Evolutionary conservation across 2,113 vertebrate genomes (phyloP), one percentile per base, ranked within the genome.

Genomic region (Arenaria interpres): DNA sequence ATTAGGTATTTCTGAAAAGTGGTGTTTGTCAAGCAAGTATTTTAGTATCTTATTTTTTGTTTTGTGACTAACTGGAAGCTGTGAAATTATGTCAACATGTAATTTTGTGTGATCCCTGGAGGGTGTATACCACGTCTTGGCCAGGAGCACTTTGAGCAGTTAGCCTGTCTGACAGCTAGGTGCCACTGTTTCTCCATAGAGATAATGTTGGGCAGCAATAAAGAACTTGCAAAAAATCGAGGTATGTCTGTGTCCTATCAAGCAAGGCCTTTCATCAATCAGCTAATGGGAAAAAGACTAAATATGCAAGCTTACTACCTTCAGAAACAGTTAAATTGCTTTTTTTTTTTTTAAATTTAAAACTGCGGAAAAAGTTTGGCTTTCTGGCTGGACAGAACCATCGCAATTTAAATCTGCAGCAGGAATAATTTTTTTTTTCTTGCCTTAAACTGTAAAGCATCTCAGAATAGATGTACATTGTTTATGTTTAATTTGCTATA

Each of bases 101-200:
- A 35, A 2, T 74, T 71, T 46, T 9, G 46, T 25, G 60, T 51
- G 43, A 43, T 30, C 6, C 33, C 24, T 21, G 68, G 14, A 77
- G 46, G 46, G 11, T 11, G 46, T 5, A 6, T 14, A 46, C 28
- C 4, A 1, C 16, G 35, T 4, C 17, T 54, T 23, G 20, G 23
- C 8, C 46, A 56, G 50, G 39, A 20, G 30, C 22, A 13, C 23
- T 23, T 4, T 3, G 28, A 2, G 48, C 9, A 56, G 15, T 21
- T 71, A 77, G 30, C 32, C 15, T 0, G 10, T 6, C 9, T 6
- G 78, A 32, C 95, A 97, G 90, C 97, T 95, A 67, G 98, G 81
- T 95, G 98, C 86, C 98, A 97, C 96, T 98, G 67, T 96, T 96
- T 69, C 90, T 39, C 96, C 94, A 85, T 15, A 20, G 19, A 92